Evolutionary conservation across 2,888 invertebrate species (phyloP).

Genomic region (Drymonia ruficornis): DNA sequence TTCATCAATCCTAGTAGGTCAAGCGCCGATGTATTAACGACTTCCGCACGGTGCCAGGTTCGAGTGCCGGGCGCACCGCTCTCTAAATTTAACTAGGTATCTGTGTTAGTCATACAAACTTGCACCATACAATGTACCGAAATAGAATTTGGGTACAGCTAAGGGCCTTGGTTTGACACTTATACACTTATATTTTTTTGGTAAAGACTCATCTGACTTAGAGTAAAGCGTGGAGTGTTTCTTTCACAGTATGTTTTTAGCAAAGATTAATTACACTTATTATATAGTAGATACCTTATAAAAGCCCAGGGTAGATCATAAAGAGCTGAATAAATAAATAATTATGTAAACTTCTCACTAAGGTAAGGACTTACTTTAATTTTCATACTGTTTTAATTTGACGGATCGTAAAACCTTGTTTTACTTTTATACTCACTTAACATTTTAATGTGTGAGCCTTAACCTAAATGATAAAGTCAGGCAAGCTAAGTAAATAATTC

Average conservation of each 20-base stretch:
- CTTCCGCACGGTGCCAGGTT: conserved; percentile 62
- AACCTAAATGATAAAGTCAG: conserved; percentile 25
- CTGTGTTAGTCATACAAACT: conserved; percentile 40
- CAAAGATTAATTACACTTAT: too few relatives aligned
- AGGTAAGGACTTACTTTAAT: conserved; percentile 11
- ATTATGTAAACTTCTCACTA: conserved; percentile 17
- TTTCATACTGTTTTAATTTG: conserved; percentile 8
- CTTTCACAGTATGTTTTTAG: too few relatives aligned
- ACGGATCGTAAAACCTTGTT: conserved; percentile 11
- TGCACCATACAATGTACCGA: conserved; percentile 38
- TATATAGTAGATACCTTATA: neutral
- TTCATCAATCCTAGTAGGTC: conserved; percentile 56
- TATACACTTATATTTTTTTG: conserved; percentile 18
- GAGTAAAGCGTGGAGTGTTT: too few relatives aligned
- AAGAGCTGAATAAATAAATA: neutral
- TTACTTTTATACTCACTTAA: conserved; percentile 1
- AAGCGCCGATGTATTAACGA: conserved; percentile 58
- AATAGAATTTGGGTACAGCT: conserved; percentile 45
- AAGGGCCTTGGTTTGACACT: conserved; percentile 47
- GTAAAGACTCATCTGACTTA: too few relatives aligned
- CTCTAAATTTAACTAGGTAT: conserved; percentile 55
- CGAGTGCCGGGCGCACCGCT: conserved; percentile 45
- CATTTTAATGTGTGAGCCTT: conserved; percentile 7
- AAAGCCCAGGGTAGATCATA: neutral
- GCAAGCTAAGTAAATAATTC: conserved; percentile 5